Evolutionary conservation across 2,113 vertebrate genomes (phyloP).

Genomic region (Manacus vitellinus): DNA sequence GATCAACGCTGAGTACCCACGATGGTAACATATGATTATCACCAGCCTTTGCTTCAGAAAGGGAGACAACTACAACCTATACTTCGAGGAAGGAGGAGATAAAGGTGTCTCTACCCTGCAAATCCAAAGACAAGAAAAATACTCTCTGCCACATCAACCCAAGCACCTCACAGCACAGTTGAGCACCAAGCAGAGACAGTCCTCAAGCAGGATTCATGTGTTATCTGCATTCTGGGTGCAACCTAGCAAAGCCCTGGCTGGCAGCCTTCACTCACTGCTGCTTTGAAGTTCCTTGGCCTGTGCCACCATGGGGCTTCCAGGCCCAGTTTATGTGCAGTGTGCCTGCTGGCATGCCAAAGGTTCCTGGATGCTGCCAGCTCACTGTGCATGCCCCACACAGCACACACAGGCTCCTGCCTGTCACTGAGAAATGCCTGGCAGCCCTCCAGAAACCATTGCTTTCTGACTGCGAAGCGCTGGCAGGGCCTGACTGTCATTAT

Average conservation of each 20-base stretch:
- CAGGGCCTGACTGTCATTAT: neutral
- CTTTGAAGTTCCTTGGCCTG: neutral
- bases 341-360: fast-evolving
- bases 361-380: neutral
- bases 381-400: fast-evolving
- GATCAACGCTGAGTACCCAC: neutral
- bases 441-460: neutral
- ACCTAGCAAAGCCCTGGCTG: neutral
- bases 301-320: neutral
- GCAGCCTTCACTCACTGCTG: neutral
- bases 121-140: neutral
- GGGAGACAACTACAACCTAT: neutral
- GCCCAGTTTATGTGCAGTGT: fast-evolving
- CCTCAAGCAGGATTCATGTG: neutral
- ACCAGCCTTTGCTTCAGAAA: neutral
- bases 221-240: neutral
- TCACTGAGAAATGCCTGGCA: neutral
- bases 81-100: neutral
- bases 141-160: neutral
- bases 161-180: neutral
- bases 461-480: neutral
- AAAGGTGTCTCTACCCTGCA: neutral
- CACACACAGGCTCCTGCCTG: neutral
- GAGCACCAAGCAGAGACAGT: neutral
- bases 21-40: neutral